Evolutionary conservation across 2,797 vertebrate genomes (phyloP).

Genomic region (Heteromormyrus szaboi): DNA sequence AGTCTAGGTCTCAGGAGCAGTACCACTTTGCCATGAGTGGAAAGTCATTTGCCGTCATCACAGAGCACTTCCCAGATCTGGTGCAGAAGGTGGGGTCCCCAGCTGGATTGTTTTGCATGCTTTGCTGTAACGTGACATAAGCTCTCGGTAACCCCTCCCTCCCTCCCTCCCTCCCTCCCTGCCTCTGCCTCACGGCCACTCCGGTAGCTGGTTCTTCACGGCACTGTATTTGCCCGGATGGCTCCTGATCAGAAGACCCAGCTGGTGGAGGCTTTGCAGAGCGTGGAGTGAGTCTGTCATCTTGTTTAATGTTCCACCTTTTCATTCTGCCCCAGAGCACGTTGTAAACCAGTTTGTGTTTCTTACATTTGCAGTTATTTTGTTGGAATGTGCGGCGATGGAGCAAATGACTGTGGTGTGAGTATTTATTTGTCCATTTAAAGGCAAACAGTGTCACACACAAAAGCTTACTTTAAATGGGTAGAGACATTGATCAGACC

Average conservation of each 20-base stretch:
- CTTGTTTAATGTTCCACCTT: neutral
- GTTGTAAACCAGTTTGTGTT: neutral
- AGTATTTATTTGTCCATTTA: constrained; percentile 44
- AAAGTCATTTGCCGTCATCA: constrained; percentile 87
- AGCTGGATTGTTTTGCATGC: neutral
- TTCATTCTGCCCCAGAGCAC: neutral
- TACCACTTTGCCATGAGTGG: constrained; percentile 98
- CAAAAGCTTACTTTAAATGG: neutral
- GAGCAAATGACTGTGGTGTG: constrained; percentile 97
- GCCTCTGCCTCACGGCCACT: neutral
- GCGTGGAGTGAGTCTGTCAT: constrained; percentile 81
- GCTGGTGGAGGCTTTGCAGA: constrained; percentile 86
- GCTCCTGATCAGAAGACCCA: constrained; percentile 97
- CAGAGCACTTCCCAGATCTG: constrained; percentile 92
- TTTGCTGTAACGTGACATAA: constrained; percentile 5
- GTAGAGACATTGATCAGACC: neutral
- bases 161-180: neutral
- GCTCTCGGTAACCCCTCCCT: neutral
- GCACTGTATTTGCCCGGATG: constrained; percentile 96
- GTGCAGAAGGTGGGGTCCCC: constrained; percentile 77
- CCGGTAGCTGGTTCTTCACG: constrained; percentile 81
- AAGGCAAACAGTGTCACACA: neutral
- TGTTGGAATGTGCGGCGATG: constrained; percentile 97
- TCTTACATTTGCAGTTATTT: constrained; percentile 73
- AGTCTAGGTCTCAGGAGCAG: constrained; percentile 56